Conservation (phyloP, 1,140 invertebrate species). For the Augochlora pura region DNA sequence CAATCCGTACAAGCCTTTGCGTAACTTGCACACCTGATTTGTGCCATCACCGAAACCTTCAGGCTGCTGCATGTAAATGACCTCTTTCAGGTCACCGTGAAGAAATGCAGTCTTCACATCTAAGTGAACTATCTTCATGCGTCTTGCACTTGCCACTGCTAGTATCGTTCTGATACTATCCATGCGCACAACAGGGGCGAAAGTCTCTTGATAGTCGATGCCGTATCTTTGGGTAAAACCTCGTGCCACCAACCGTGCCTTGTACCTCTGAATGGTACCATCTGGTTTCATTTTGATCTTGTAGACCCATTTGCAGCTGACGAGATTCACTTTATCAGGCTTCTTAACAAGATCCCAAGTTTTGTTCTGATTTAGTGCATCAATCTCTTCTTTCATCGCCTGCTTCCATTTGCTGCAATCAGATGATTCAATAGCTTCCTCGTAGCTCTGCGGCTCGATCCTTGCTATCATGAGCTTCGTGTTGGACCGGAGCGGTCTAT, state of each 20-base stretch:
- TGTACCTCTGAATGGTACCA: not conserved
- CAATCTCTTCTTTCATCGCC: constrained; percentile 60
- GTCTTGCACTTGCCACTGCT: constrained; percentile 33
- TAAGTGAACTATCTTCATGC: constrained; percentile 56
- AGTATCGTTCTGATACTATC: constrained; percentile 45
- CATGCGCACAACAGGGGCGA: constrained; percentile 52
- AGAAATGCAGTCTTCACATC: constrained; percentile 69
- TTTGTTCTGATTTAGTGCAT: constrained; percentile 50
- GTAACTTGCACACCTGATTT: not conserved
- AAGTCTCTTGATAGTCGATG: constrained; percentile 47
- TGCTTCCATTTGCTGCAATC: constrained; percentile 37
- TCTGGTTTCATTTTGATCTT: not conserved
- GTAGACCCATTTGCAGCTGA: constrained; percentile 52
- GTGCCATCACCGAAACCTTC: not conserved
- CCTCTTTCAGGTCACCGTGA: constrained; percentile 32
- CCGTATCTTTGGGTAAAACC: constrained; percentile 15
- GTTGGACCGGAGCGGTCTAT: no score
- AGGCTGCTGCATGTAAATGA: not conserved
- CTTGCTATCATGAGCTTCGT: not conserved
- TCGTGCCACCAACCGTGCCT: not conserved
- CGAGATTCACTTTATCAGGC: constrained; percentile 26
- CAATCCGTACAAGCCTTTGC: not conserved
- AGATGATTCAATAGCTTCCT: not conserved
- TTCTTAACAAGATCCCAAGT: constrained; percentile 51
- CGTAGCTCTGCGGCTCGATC: not conserved